Conservation (phyloP, 2,888 invertebrate genomes). For the Trichogramma dendrolimi region DNA sequence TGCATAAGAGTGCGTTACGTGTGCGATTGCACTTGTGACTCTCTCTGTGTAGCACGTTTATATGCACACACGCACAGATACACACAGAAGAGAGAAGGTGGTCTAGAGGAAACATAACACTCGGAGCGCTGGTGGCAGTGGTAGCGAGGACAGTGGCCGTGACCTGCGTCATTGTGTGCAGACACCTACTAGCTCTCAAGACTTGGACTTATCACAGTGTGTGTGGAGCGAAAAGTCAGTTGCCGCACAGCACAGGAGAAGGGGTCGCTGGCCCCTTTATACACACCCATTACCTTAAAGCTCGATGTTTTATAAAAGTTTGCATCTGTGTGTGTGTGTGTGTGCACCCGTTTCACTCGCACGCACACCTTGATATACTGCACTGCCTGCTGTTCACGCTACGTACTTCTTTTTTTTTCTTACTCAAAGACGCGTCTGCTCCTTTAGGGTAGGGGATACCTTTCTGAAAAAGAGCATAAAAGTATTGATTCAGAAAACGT, state of each 20-base stretch:
- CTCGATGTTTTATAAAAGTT: no score
- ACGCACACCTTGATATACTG: neutral
- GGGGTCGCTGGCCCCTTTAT: constrained; percentile 14
- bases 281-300: neutral
- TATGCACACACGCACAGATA: neutral
- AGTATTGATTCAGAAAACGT: no score
- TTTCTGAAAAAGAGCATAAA: no score
- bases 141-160: constrained; percentile 48
- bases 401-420: neutral
- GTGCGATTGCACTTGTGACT: no score
- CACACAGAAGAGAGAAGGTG: neutral
- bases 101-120: constrained; percentile 4
- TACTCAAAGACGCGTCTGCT: no score
- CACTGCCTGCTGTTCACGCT: neutral
- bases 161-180: constrained; percentile 37
- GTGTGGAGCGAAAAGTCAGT: no score
- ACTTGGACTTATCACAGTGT: no score
- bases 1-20: no score
- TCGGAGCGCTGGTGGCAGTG: constrained; percentile 12
- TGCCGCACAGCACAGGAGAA: neutral
- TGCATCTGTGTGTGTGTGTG: neutral
- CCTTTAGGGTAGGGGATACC: no score
- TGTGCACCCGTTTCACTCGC: neutral
- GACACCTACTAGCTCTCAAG: no score
- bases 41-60: no score